Evolutionary conservation across 2,797 vertebrate species (phyloP).

Genomic region (Limosa lapponica): DNA sequence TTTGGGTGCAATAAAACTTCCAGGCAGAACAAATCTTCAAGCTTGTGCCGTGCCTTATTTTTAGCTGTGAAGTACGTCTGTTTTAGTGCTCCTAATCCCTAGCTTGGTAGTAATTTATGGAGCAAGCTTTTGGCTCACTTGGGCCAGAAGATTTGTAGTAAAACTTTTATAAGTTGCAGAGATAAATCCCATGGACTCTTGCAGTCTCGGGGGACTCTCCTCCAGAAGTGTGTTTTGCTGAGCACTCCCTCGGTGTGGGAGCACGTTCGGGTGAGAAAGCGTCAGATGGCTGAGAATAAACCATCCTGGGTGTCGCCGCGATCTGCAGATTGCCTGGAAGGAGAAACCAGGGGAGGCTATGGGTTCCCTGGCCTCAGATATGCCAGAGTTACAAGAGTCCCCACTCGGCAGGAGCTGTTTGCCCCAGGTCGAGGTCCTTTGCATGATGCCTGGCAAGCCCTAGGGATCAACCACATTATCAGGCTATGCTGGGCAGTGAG

Average conservation of each 20-base stretch:
- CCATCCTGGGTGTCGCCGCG: not conserved
- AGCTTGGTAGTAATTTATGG: conserved; percentile 67
- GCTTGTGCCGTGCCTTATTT: conserved; percentile 62
- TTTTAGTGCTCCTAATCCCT: conserved; percentile 71
- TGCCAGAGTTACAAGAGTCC: not conserved
- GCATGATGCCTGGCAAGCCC: not conserved
- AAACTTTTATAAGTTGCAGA: conserved; percentile 65
- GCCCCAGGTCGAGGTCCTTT: not conserved
- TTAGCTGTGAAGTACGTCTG: conserved; percentile 59
- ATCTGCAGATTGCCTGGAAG: not conserved
- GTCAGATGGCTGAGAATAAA: conserved; percentile 20
- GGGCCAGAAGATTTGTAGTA: conserved; percentile 58
- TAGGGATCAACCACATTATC: accelerated
- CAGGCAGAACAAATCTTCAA: conserved; percentile 68
- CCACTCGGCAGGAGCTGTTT: not conserved
- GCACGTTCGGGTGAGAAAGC: not conserved
- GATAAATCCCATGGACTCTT: conserved; percentile 60
- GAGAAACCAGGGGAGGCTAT: not conserved
- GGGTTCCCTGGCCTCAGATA: not conserved
- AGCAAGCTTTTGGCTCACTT: conserved; percentile 32
- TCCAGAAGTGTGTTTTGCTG: conserved; percentile 28
- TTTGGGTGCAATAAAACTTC: conserved; percentile 71
- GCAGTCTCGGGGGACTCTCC: not conserved
- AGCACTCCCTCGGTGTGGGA: not conserved
- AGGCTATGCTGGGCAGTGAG: accelerated